Base-by-base conservation (phyloP, 1,140 invertebrate genomes). In the Sipha flava region DNA sequence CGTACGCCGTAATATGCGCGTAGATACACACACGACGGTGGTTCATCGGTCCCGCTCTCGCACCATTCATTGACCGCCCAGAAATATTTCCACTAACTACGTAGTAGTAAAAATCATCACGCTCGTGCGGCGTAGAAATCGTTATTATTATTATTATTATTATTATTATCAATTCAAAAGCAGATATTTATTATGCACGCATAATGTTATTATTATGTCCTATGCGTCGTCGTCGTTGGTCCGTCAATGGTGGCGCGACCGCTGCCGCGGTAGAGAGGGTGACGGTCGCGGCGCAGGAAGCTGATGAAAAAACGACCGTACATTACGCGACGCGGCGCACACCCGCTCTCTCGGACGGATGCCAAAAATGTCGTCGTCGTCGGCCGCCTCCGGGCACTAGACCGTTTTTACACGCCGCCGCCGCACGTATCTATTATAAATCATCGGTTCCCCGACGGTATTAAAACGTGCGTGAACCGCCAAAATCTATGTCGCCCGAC, bases 71-170 rank as follows among this genome's bases (percentile, higher is more conserved):
- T 43, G 45, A 47, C 43, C 62, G 66, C 43, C 21, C 26, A 70
- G 23, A 80, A 62, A 66, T 72, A 52, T 49, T 26, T 54, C 14
- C 40, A 49, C 66, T 18, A 23, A 73, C 70, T 70, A 70, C 70
- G 70, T 73, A 34, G 70, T 73, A 73, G 43, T 47, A 31, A 47
- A 31, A n/a, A 18, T 18, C 14, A 52, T 26, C 23, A 12, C 26
- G 29, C 26, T 73, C 45, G n/a, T 18, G 21, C 45, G 70, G 5
- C 45, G 70, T 21, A 72, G 45, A 31, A 49, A 29, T 37, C 10
- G 4, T 34, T 34, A 14, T 37, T 21, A n/a, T 18, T 23, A 5
- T 72, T 4, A 6, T 73, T 34, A 29, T 52, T 43, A 31, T 45
- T 68, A 26, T 68, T 47, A 68, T 45, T 45, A 57, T 29, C 18